phyloP scores from a whole-genome alignment of 2,113 vertebrate genomes.

The Plotosus lineatus region DNA sequence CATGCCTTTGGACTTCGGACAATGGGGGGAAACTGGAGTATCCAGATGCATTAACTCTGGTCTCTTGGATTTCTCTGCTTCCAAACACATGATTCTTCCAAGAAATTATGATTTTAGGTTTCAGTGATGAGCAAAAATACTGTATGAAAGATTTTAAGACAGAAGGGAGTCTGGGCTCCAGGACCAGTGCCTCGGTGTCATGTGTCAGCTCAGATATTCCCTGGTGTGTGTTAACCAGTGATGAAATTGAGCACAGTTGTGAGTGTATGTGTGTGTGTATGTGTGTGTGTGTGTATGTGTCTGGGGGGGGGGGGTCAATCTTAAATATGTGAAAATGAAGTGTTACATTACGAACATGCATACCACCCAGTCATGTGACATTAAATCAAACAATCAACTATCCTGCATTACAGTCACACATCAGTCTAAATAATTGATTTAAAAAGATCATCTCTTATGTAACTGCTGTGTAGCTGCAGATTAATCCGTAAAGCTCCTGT shows the following conservation, averaged over 20 bases:
- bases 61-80: no score
- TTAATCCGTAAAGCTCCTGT: slow-evolving; percentile 27
- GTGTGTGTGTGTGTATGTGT: background rate
- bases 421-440: background rate
- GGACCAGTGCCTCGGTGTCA: background rate
- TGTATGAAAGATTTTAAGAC: background rate
- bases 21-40: no score
- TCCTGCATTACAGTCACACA: background rate
- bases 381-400: background rate
- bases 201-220: background rate
- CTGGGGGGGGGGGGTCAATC: no score
- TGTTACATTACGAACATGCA: background rate
- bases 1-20: no score
- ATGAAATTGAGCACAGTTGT: background rate
- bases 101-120: no score
- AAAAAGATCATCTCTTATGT: slow-evolving; percentile 13
- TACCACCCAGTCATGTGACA: background rate
- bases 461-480: slow-evolving; percentile 14
- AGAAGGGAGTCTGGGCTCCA: background rate
- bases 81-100: no score
- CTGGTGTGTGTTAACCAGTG: background rate
- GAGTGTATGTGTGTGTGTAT: background rate
- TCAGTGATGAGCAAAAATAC: background rate
- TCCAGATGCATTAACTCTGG: no score
- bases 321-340: background rate